Evolutionary conservation across 64 coral and sea anemone species (phyloP), one percentile per base, ranked within the genome.

Genomic region (Dendronephthya gigantea): DNA sequence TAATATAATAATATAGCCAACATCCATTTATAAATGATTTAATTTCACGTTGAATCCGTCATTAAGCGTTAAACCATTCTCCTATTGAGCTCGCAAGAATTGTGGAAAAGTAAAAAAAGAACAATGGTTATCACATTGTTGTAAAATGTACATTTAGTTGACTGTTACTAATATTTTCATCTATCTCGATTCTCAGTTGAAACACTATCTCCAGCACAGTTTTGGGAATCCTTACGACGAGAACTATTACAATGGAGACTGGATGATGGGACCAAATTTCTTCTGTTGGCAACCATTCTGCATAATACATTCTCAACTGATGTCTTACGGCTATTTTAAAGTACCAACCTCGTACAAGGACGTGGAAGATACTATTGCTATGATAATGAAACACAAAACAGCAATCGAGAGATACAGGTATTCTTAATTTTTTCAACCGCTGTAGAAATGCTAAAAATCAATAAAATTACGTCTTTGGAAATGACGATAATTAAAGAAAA

Each of bases 241-340:
- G 12, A 93, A 93, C 43, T 98, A 98, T 33, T 98, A 98, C 31
- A 85, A 49, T 7, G 95, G 89, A 7, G 95, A 98, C 22, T 98
- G 95, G 95, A 93, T 98, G 95, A 56, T 98, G 36, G 95, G 95
- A 2, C 95, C 95, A 0, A 92, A 98, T 59, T 85, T 88, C 29
- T 93, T 98, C 28, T 98, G 95, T 14, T 92, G 75, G 89, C 81
- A 90, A 14, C 85, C 90, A 5, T 90, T 98, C 29, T 98, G 95
- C 70, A 17, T 52, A 27, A 69, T 93, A 1, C 48, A 47, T 14
- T 79, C 19, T 33, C 33, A 88, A 23, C 83, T 98, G 39, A 19
- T 17, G 1, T 14, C 49, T 12, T 62, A 90, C 40, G 48, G 93
- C 29, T 43, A 23, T 17, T 49, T 69, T 37, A 88, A 93, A 22